Base-by-base conservation (phyloP, 2,797 vertebrate species). In the Pantherophis alleghaniensis region DNA sequence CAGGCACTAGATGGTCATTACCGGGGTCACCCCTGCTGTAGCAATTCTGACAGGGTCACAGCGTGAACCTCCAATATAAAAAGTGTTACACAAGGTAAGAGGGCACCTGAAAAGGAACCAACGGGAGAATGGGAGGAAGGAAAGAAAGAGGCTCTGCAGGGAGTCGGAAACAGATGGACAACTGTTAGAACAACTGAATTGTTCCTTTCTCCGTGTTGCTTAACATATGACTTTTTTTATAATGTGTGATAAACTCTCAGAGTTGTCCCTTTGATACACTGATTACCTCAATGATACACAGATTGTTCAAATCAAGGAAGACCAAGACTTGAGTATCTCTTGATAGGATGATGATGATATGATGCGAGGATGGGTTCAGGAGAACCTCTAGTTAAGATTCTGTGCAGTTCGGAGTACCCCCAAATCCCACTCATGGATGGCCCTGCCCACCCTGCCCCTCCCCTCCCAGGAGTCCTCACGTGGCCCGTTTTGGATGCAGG, bases 1-100 rank as follows among this genome's bases (percentile, higher is more conserved):
- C 98, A 98, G 98, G 97, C 96, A 97, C 96, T 95, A 97, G 97
- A 97, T 96, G 97, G 98, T 98, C 97, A 98, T 98, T 98, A 98
- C 97, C 0, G 97, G 96, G 98, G 98, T 98, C 98, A 97, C 97
- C 97, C 97, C 97, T 98, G 97, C 97, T 97, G 97, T 96, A 98
- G 96, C 94, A 96, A 95, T 96, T 96, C 97, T 98, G 98, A 98
- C 98, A 98, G 98, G 97, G 98, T 97, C 98, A 96, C 97, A 98
- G 97, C 97, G 95, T 97, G 97, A 97, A 97, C 97, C 97, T 97
- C 97, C 97, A 97, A 96, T 97, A 97, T 97, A 98, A 97, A 97
- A 95, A 97, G 96, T 93, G 87, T 97, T 97, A 97, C 96, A 96
- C 96, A 97, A 98, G 97, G 97, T 97, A 97, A 96, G 97, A 97